phyloP scores from a whole-genome alignment of 2,888 invertebrate genomes.

The Rhopalosiphum nymphaeae region DNA sequence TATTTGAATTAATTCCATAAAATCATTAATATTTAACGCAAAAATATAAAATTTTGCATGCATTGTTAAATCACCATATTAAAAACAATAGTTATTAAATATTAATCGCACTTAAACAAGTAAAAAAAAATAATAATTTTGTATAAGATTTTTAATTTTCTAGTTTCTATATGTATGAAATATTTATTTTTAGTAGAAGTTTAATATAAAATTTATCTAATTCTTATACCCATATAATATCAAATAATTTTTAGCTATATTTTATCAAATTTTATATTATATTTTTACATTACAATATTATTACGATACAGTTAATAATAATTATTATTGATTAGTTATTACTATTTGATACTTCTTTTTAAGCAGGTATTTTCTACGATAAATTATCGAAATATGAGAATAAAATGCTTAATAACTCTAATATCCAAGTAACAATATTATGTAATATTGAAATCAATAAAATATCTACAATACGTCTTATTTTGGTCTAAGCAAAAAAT shows the following conservation, averaged over 20 bases:
- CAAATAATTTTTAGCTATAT: neutral
- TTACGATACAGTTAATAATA: neutral
- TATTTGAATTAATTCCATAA: neutral
- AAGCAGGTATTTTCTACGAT: neutral
- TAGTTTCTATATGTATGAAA: neutral
- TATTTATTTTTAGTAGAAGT: neutral
- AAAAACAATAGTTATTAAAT: neutral
- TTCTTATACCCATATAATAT: neutral
- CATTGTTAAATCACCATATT: no score
- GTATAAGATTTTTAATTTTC: neutral
- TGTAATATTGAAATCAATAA: neutral
- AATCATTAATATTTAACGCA: neutral
- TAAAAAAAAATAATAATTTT: neutral
- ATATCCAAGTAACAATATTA: neutral
- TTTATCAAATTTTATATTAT: neutral
- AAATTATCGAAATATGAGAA: neutral
- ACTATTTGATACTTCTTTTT: neutral
- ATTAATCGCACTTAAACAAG: neutral
- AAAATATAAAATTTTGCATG: neutral
- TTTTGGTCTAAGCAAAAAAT: neutral
- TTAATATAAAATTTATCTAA: neutral
- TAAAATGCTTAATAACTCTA: neutral
- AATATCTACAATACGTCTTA: neutral
- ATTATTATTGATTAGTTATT: neutral
- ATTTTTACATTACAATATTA: neutral